phyloP scores from a whole-genome alignment of 2,888 invertebrate genomes.

The Furcula furcula region DNA sequence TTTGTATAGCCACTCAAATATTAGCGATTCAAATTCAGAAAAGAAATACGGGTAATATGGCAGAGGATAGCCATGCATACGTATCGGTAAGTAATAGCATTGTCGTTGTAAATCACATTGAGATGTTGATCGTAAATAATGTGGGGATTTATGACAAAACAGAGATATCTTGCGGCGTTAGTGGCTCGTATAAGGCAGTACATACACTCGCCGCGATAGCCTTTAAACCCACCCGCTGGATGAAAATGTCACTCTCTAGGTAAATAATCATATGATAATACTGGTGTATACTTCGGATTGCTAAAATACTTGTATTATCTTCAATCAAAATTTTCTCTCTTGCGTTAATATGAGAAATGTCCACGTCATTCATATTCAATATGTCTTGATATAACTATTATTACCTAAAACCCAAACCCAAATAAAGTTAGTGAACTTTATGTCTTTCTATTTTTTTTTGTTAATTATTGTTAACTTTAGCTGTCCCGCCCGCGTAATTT shows the following conservation, averaged over 20 bases:
- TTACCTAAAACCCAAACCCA: too few relatives aligned
- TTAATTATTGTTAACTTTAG: too few relatives aligned
- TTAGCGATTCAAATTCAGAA: too few relatives aligned
- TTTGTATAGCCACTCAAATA: too few relatives aligned
- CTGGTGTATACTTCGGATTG: slow-evolving; percentile 16
- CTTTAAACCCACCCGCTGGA: slow-evolving; percentile 50
- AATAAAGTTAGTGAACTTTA: too few relatives aligned
- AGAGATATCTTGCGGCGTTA: slow-evolving; percentile 51
- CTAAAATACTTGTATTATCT: too few relatives aligned
- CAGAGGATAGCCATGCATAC: slow-evolving; percentile 39
- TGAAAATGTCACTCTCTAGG: slow-evolving; percentile 51
- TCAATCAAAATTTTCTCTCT: too few relatives aligned
- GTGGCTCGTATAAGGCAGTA: slow-evolving; percentile 28
- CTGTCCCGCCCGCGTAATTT: too few relatives aligned
- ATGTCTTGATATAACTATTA: too few relatives aligned
- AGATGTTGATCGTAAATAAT: slow-evolving; percentile 73
- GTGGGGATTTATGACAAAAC: slow-evolving; percentile 67
- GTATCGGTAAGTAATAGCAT: slow-evolving; percentile 53
- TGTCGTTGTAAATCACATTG: slow-evolving; percentile 62
- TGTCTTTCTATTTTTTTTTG: too few relatives aligned
- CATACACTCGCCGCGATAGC: slow-evolving; percentile 44
- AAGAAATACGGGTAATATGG: slow-evolving; percentile 20
- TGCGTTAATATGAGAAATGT: too few relatives aligned
- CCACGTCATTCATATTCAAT: too few relatives aligned
- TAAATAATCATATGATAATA: slow-evolving; percentile 46